phyloP scores from a whole-genome alignment of 2,113 vertebrate species.

The Tetrao urogallus region DNA sequence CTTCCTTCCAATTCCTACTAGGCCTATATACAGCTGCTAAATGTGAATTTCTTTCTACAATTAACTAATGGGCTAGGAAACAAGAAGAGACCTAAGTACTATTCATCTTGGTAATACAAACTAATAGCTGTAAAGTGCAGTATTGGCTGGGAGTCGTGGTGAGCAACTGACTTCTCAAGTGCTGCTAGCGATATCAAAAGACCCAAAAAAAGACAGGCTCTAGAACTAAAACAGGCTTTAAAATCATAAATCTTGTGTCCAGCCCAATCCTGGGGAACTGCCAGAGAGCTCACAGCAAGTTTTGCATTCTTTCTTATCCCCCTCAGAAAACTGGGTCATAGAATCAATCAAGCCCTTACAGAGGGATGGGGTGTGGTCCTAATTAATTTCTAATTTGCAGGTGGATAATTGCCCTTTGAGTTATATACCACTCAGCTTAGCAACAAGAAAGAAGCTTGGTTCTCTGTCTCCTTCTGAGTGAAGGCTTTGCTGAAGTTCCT shows the following conservation, averaged over 20 bases:
- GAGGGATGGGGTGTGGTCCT: not conserved
- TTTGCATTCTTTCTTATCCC: not conserved
- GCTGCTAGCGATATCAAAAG: not conserved
- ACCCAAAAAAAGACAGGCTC: not conserved
- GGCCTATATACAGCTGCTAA: not conserved
- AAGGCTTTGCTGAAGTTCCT: not conserved
- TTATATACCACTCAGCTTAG: not conserved
- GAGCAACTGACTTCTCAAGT: not conserved
- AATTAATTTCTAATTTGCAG: not conserved
- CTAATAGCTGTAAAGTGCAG: conserved; percentile 25
- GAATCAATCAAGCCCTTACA: not conserved
- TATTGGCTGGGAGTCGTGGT: not conserved
- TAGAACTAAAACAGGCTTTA: not conserved
- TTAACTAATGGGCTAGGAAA: conserved; percentile 23
- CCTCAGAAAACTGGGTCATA: not conserved
- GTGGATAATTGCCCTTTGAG: not conserved
- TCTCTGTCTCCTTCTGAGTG: rapidly evolving
- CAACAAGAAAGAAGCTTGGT: not conserved
- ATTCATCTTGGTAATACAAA: not conserved
- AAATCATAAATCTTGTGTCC: not conserved
- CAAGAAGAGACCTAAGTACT: not conserved
- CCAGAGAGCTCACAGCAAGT: not conserved
- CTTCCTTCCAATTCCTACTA: not conserved
- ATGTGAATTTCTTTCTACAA: not conserved
- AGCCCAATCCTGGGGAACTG: not conserved